phyloP scores from a whole-genome alignment of 2,797 vertebrate genomes.

The Propithecus deckenii region DNA sequence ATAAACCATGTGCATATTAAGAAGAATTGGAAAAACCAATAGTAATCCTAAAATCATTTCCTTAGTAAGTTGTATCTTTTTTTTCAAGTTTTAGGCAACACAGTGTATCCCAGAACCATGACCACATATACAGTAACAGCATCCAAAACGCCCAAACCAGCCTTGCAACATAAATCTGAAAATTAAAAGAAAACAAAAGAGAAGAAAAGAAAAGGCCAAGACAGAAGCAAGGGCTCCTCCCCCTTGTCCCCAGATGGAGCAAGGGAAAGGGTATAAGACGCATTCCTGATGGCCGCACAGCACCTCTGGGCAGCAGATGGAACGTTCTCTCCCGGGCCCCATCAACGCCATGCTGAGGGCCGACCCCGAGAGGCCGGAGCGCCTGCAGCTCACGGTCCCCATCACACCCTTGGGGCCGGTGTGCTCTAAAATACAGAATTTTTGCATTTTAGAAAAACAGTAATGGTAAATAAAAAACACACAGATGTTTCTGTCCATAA shows the following conservation, averaged over 20 bases:
- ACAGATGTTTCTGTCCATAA: neutral
- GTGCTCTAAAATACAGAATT: neutral
- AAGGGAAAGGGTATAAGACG: rapidly evolving
- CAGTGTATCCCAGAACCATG: neutral
- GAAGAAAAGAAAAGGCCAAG: neutral
- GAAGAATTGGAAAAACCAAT: neutral
- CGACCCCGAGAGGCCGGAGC: too few relatives aligned
- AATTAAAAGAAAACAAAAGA: neutral
- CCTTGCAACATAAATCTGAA: too few relatives aligned
- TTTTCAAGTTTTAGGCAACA: neutral
- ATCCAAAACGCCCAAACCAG: neutral
- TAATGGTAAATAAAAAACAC: neutral
- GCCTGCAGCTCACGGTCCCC: neutral
- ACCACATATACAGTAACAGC: neutral
- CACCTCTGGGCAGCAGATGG: neutral
- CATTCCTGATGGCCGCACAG: rapidly evolving
- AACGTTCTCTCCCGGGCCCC: neutral
- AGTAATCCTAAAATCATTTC: neutral
- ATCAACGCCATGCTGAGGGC: too few relatives aligned
- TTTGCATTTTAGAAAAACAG: neutral
- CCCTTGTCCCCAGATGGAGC: neutral
- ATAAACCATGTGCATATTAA: neutral
- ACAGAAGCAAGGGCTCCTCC: neutral
- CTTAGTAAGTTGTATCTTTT: neutral
- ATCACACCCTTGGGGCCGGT: too few relatives aligned